These are phyloP conservation scores for Drosophila grimshawi DNA, from an alignment of 1,140 invertebrate species.

Conservation along the genomic window DNA sequence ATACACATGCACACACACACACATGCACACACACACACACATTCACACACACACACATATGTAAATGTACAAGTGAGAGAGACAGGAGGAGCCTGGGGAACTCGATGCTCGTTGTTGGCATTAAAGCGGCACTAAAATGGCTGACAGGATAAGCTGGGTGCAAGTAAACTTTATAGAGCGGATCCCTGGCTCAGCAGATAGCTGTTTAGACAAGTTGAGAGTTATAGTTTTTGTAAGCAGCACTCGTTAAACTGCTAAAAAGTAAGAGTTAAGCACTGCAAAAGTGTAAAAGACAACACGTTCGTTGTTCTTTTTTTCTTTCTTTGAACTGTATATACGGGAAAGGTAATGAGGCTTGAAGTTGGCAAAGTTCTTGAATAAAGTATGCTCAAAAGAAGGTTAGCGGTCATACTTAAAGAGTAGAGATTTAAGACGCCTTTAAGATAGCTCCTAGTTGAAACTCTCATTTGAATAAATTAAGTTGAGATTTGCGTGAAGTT, in stretches of 20 bases:
- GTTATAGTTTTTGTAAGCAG: conserved; percentile 33
- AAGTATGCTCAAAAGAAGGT: background rate
- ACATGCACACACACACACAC: background rate
- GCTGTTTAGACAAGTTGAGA: conserved; percentile 45
- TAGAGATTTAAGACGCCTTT: background rate
- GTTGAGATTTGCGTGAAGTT: too few species aligned
- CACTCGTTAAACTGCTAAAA: conserved; percentile 40
- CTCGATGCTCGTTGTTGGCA: background rate
- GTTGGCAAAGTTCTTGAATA: background rate
- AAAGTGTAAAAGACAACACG: background rate
- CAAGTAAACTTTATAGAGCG: conserved; percentile 41
- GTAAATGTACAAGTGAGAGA: background rate
- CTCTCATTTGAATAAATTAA: too few species aligned
- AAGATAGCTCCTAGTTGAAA: background rate
- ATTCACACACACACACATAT: background rate
- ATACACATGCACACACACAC: background rate
- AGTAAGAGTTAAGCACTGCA: conserved; percentile 20
- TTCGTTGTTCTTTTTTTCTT: background rate
- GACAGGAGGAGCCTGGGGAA: background rate
- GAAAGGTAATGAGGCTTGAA: background rate
- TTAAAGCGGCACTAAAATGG: conserved; percentile 32
- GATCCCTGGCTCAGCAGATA: conserved; percentile 38
- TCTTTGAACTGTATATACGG: background rate
- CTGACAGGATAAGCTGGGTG: conserved; percentile 37
- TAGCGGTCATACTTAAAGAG: background rate